Percentiles rank a stretch among this genome's conserved stretches.
phyloP scores from a whole-genome alignment of 2,113 vertebrate genomes.

The Passer montanus region DNA sequence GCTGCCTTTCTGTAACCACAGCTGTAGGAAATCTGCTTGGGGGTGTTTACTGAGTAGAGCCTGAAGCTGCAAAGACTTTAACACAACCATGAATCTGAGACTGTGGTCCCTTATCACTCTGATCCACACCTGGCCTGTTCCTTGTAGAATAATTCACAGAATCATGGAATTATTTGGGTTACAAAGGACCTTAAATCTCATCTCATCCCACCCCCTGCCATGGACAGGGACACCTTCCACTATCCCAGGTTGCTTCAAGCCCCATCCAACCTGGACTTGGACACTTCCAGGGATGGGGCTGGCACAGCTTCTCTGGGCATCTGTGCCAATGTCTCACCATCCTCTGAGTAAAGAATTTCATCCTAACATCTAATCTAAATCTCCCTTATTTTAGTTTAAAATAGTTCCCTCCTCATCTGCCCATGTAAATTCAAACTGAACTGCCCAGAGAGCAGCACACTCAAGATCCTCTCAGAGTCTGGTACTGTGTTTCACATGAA shows the following conservation, averaged over 20 bases:
- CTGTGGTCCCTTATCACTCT: not conserved
- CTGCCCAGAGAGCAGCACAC: not conserved
- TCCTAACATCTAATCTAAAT: not conserved
- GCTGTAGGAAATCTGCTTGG: not conserved
- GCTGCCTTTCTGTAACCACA: not conserved
- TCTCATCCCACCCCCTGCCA: too few relatives aligned
- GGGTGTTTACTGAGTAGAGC: not conserved
- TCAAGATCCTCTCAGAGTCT: not conserved
- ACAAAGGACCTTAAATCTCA: not conserved
- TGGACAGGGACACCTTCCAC: not conserved
- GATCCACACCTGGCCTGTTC: not conserved
- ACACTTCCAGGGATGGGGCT: not conserved
- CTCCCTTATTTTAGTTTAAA: not conserved
- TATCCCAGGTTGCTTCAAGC: not conserved
- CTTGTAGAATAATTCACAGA: not conserved
- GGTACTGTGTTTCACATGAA: not conserved
- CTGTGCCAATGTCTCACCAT: not conserved
- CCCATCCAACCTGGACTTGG: fast-evolving
- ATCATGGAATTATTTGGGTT: not conserved
- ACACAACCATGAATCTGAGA: not conserved
- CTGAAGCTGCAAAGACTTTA: not conserved
- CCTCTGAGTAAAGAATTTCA: not conserved
- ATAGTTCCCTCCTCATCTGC: not conserved
- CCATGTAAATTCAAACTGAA: not conserved
- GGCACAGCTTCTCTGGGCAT: not conserved